Conservation (phyloP, 2,888 invertebrate genomes). For the Galeruca laticollis region DNA sequence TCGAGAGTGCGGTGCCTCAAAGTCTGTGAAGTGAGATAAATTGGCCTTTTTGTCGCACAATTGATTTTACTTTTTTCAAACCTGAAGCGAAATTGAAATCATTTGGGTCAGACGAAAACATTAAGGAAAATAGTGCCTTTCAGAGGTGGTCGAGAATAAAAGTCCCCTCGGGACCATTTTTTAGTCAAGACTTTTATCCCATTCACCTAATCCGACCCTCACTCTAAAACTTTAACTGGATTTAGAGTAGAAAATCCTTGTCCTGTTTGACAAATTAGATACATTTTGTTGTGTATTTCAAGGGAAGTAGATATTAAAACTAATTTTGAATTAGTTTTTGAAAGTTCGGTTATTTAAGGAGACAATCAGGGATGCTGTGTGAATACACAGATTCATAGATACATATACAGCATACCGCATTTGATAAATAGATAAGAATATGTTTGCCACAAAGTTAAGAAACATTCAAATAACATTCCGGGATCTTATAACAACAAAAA, state of each 20-base stretch:
- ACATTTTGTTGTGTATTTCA: neutral
- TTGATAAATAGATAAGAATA: too few species aligned
- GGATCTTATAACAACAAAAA: too few species aligned
- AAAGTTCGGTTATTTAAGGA: neutral
- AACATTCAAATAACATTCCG: too few species aligned
- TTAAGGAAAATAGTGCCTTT: constrained; percentile 31
- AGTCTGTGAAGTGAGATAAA: constrained; percentile 42
- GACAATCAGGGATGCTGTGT: too few species aligned
- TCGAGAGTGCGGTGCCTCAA: constrained; percentile 30
- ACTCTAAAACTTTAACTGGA: constrained; percentile 3
- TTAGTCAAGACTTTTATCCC: constrained; percentile 15
- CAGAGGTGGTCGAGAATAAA: constrained; percentile 27
- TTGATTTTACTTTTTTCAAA: constrained; percentile 40
- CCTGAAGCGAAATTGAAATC: constrained; percentile 39
- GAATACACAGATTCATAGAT: too few species aligned
- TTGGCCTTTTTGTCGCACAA: constrained; percentile 39
- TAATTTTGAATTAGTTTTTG: neutral
- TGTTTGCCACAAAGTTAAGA: too few species aligned
- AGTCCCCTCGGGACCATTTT: constrained; percentile 17
- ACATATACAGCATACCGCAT: too few species aligned
- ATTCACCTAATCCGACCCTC: constrained; percentile 16
- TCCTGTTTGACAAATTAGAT: neutral
- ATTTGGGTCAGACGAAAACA: constrained; percentile 38
- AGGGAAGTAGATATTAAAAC: too few species aligned
- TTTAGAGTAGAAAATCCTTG: neutral